Base-by-base conservation (phyloP, 2,113 vertebrate genomes). In the Cavia aperea region DNA sequence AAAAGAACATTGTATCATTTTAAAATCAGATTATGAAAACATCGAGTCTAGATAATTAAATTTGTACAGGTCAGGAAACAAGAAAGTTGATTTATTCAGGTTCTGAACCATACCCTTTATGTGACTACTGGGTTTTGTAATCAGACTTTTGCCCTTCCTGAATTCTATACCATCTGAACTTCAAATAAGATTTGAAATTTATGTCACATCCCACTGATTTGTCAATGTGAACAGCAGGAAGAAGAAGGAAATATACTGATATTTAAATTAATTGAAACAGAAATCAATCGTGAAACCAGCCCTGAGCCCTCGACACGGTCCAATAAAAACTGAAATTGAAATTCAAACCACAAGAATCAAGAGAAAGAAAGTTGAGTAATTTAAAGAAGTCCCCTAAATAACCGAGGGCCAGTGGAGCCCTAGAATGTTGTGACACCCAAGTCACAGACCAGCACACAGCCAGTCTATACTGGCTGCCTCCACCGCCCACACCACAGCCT, bases 1-100 rank as follows among this genome's bases (percentile, higher is more conserved):
- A 60, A 93, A 92, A 91, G 86, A 93, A 79, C 91, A 95, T 93
- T 89, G 87, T 93, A 90, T 95, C 93, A 94, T 96, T 89, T 93
- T 79, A 91, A 96, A 96, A 96, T 96, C 86, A 82, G 87, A 96
- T 96, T 96, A 96, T 46, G 66, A 85, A 94, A 95, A 73, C 87
- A 97, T 96, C 91, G 95, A n/a, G 78, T 92, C 95, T 92, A 68
- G 29, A 68, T 87, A 96, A 97, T 89, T 88, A 89, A 39, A 21
- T 97, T 95, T 96, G 84, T 70, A 70, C 77, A 95, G 92, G 92
- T 96, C 96, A 95, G 93, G 93, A 95, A 94, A 92, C 91, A 89
- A 73, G 72, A 83, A 89, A 86, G 84, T 89, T 46, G 63, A 84
- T 94, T 95, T 96, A 86, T 95, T 92, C 92, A 93, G 83, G n/a